Evolutionary conservation across 2,113 vertebrate species (phyloP), one percentile per base, ranked within the genome.

Genomic region (Galeopterus variegatus): DNA sequence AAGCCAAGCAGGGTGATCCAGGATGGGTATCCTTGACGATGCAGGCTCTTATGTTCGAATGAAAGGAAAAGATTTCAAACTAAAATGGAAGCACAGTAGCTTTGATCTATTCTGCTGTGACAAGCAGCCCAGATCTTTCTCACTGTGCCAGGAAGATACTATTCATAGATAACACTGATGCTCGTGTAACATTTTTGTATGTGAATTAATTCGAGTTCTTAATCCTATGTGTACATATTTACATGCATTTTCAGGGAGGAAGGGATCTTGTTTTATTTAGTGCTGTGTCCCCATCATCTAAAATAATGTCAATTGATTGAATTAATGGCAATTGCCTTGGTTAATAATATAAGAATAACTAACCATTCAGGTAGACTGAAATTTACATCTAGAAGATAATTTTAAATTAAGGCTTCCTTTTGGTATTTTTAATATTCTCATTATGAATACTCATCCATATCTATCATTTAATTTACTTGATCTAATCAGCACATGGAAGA

Each of bases 391-490:
- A 93, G 21, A 73, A 80, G 88, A 52, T 19, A 36, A 60, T 90
- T 85, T 54, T 54, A 75, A 64, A 83, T 72, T 86, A 56, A 83
- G 17, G 1, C 67, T 91, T 91, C 9, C 2, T 15, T 69, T 60
- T 81, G 9, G 1, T 62, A 52, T 77, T 94, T 94, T 77, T 54
- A 76, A 41, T 84, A 90, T 72, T 64, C 65, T 36, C 41, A n/a
- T 31, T 41, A 33, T 23, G 23, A 13, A 33, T 18, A 41, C 17
- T 87, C 4, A 87, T 41, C 36, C 1, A 75, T 72, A 52, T 6
- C 2, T 72, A 6, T 45, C 73, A 62, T 95, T 90, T 80, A 60
- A 54, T 89, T 91, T 83, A 14, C 23, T 81, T 79, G 82, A 85
- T 82, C 4, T 69, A 80, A 85, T 69, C 24, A 56, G 19, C 8